A percentile compares a stretch with the other conserved stretches of the same genome.
phyloP scores from a whole-genome alignment of 2,888 invertebrate species.

The Spicauda simplicius region DNA sequence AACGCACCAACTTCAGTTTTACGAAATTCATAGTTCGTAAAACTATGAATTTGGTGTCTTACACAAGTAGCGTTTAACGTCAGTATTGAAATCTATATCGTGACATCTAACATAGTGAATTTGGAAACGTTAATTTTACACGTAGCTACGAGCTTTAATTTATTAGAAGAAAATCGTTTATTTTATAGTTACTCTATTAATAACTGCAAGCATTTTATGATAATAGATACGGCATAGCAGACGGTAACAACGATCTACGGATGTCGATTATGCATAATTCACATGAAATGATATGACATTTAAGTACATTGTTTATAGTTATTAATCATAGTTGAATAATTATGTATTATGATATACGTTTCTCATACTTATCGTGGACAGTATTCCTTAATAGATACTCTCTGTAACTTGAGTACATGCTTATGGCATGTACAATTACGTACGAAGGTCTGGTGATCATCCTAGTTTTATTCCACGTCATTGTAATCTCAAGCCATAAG shows the following conservation, averaged over 20 bases:
- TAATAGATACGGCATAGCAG: neutral
- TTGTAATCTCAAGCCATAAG: slow-evolving; percentile 22
- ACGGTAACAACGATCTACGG: neutral
- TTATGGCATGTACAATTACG: neutral
- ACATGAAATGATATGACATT: slow-evolving; percentile 23
- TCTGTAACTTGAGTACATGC: slow-evolving; percentile 2
- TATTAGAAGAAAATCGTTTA: too few species aligned
- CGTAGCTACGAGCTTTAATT: too few species aligned
- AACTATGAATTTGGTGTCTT: too few species aligned
- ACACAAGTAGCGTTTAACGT: too few species aligned
- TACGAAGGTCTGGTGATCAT: slow-evolving; percentile 13
- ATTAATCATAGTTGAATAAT: slow-evolving; percentile 12
- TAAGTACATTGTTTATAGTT: slow-evolving; percentile 16
- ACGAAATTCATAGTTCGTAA: too few species aligned
- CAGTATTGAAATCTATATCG: too few species aligned
- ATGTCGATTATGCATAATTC: slow-evolving; percentile 18
- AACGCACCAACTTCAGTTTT: too few species aligned
- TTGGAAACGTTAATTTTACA: too few species aligned
- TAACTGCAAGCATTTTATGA: neutral
- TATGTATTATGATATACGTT: slow-evolving; percentile 21
- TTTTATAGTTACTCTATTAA: too few species aligned
- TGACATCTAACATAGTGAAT: too few species aligned
- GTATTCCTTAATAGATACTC: neutral
- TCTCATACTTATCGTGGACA: slow-evolving; percentile 14
- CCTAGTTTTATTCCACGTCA: slow-evolving; percentile 7